These are phyloP conservation scores for Montipora foliosa DNA, from an alignment of 64 coral and sea anemone species.

Conservation along the genomic window DNA sequence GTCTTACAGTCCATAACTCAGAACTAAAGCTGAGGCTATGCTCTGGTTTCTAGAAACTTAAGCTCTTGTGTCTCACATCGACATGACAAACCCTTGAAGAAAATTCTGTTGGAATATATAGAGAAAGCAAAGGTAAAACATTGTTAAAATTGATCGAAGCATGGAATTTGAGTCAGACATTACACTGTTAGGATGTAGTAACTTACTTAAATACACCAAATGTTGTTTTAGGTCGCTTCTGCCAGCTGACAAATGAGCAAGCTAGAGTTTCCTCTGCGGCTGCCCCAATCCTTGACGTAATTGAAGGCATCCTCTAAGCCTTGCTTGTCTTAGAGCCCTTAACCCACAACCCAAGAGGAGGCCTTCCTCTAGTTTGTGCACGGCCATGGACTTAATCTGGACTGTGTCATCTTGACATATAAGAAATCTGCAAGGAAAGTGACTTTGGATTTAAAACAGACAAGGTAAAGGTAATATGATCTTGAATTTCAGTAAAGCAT, in stretches of 20 bases:
- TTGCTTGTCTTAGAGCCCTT: not conserved
- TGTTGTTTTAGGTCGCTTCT: not conserved
- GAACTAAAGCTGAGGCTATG: too few relatives aligned
- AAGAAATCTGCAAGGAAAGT: too few relatives aligned
- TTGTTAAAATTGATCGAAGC: not conserved
- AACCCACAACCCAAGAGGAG: too few relatives aligned
- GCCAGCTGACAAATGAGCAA: not conserved
- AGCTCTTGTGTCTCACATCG: slow-evolving; percentile 15
- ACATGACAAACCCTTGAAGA: not conserved
- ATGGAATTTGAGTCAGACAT: not conserved
- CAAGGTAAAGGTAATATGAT: too few relatives aligned
- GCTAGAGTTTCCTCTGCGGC: not conserved
- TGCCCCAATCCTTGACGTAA: not conserved
- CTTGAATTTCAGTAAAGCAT: too few relatives aligned
- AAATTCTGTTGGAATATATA: not conserved
- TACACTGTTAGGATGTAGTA: not conserved
- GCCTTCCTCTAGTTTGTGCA: too few relatives aligned
- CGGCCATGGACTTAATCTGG: too few relatives aligned
- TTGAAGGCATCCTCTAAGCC: not conserved
- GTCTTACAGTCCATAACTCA: too few relatives aligned
- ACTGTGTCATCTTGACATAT: too few relatives aligned
- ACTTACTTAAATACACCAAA: too few relatives aligned
- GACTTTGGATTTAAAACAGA: too few relatives aligned
- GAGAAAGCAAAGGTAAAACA: not conserved
- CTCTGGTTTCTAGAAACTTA: not conserved